phyloP scores from a whole-genome alignment of 2,888 invertebrate genomes.

The Druceiella hillmani region DNA sequence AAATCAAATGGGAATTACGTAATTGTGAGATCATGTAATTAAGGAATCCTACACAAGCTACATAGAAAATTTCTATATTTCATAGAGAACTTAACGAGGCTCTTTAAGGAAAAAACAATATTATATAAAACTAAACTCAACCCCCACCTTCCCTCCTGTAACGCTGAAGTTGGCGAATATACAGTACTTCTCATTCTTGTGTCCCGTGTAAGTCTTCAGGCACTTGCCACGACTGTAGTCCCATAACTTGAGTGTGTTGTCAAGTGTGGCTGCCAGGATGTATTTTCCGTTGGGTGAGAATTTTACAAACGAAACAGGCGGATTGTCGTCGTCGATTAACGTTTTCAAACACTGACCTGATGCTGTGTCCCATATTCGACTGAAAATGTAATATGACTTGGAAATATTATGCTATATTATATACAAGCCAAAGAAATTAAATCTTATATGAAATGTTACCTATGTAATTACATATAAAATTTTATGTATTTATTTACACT shows the following conservation, averaged over 20 bases:
- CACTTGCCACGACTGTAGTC: slow-evolving; percentile 99
- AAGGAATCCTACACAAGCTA: no score
- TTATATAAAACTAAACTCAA: neutral
- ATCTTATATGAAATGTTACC: no score
- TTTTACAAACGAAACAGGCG: slow-evolving; percentile 98
- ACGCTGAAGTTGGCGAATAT: slow-evolving; percentile 99
- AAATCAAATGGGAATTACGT: no score
- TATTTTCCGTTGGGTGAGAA: slow-evolving; percentile 99
- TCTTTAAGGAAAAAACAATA: no score
- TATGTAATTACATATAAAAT: no score
- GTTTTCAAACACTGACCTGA: slow-evolving; percentile 99
- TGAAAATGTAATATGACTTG: slow-evolving; percentile 36
- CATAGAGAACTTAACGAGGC: no score
- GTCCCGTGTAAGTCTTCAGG: slow-evolving; percentile 96
- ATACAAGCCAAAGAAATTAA: no score
- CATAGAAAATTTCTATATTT: no score
- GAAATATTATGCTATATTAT: no score
- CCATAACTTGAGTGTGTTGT: slow-evolving; percentile 98
- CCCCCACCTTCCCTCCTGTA: slow-evolving; percentile 91
- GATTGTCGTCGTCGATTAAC: slow-evolving; percentile 98
- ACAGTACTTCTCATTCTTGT: slow-evolving; percentile 99
- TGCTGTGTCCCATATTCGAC: slow-evolving; percentile 99
- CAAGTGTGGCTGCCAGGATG: slow-evolving; percentile 95
- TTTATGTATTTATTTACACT: no score
- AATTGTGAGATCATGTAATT: no score